These are phyloP conservation scores for Aplochiton taeniatus DNA, from an alignment of 2,797 vertebrate species.

Conservation along the genomic window DNA sequence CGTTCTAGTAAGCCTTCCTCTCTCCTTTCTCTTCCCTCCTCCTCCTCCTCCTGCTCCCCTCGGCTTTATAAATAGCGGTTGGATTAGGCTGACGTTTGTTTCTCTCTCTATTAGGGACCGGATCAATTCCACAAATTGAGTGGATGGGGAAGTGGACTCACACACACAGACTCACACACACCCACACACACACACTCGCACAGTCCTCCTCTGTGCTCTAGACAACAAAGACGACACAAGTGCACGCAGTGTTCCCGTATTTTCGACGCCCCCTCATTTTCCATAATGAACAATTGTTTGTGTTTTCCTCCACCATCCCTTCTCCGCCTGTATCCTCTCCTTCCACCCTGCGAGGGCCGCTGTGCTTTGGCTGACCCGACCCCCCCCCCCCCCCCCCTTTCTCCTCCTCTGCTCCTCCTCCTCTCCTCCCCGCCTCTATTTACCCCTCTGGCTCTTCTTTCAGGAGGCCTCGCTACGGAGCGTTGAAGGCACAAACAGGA, in stretches of 20 bases:
- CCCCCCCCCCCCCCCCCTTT: background rate
- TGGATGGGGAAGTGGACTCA: constrained; percentile 40
- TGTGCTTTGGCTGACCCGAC: constrained; percentile 54
- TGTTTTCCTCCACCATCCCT: constrained; percentile 24
- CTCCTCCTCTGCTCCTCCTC: constrained; percentile 5
- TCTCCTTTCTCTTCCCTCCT: background rate
- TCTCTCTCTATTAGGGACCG: constrained; percentile 56
- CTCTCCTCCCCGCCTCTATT: background rate
- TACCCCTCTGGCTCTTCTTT: background rate
- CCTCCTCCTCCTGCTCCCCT: constrained; percentile 19
- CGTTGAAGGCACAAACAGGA: no score
- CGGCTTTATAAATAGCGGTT: constrained; percentile 50
- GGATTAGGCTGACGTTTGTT: constrained; percentile 60
- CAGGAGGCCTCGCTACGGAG: no score
- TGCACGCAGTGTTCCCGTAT: constrained; percentile 51
- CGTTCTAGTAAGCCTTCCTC: constrained; percentile 28
- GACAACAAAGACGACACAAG: constrained; percentile 58
- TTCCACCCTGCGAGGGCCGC: constrained; percentile 44
- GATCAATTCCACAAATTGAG: constrained; percentile 71
- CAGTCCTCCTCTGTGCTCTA: constrained; percentile 44
- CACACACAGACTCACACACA: background rate
- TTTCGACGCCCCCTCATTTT: constrained; percentile 30
- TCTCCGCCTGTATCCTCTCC: constrained; percentile 49
- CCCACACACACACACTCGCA: constrained; percentile 15
- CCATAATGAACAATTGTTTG: background rate